Evolutionary conservation across 2,888 invertebrate species (phyloP), one percentile per base, ranked within the genome.

Genomic region (Athetis lepigone): DNA sequence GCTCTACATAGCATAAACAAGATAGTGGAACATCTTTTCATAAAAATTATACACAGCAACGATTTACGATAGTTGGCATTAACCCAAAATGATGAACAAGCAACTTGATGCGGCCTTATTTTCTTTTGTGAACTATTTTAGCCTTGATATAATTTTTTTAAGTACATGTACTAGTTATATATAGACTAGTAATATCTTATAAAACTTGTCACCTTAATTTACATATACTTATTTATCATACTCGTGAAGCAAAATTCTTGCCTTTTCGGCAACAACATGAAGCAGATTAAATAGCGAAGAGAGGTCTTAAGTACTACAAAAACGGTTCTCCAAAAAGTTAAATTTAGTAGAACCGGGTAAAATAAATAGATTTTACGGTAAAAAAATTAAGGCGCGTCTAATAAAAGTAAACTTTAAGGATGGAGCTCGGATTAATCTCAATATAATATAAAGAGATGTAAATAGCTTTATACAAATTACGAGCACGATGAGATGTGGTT

Each of bases 11-110:
- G 19, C 36, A 9, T 40, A 55, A 60, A 59, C 60, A 57, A 43
- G 29, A 16, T 27, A 43, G 46, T 42, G 52, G 50, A 69, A 37
- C 23, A 45, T 56, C 27, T 51, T 39, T 33, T 33, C 33, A 43
- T 49, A 39, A 47, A 50, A 69, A 47, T 65, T 46, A 72, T 66
- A 49, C 68, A 23, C 42, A 66, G 54, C 65, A 70, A 74, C 79
- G 64, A 80, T 62, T 78, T 78, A 59, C 59, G 39, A 68, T 54
- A 59, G 54, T 72, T 79, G 81, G 79, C 79, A 63, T 54, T 39
- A 49, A 40, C 54, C 81, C 79, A 79, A 79, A 69, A 58, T 64
- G 49, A 79, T 72, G 72, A 79, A 59, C 67, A 69, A 63, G 55
- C 76, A 63, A 62, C 61, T 66, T 69, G 54, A 71, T 62, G 68